phyloP scores from a whole-genome alignment of 1,140 invertebrate species.

The Cepaea nemoralis region DNA sequence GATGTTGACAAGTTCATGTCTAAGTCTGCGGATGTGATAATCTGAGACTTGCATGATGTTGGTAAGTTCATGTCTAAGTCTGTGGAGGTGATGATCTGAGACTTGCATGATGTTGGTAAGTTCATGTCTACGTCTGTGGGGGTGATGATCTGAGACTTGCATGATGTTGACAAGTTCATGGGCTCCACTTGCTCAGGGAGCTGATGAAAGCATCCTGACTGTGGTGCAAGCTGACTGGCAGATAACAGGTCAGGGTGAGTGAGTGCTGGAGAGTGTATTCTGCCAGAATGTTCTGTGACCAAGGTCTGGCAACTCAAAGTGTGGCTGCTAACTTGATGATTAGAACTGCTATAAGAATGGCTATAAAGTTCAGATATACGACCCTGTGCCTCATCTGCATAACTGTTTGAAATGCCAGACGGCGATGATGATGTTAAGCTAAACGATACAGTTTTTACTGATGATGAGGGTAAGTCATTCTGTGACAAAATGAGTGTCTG shows the following conservation, averaged over 20 bases:
- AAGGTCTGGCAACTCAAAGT: background rate
- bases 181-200: slow-evolving; percentile 35
- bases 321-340: background rate
- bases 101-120: slow-evolving; percentile 30
- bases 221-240: background rate
- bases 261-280: background rate
- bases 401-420: background rate
- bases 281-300: background rate
- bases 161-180: slow-evolving; percentile 36
- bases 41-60: too few relatives aligned
- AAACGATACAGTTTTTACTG: background rate
- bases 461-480: background rate
- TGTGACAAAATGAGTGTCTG: background rate
- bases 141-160: background rate
- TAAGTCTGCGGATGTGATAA: too few relatives aligned
- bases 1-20: too few relatives aligned
- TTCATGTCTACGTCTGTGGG: slow-evolving; percentile 17
- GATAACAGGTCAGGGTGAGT: background rate
- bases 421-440: background rate
- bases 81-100: background rate
- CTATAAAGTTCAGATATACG: background rate
- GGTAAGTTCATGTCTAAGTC: too few relatives aligned
- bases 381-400: background rate
- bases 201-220: background rate
- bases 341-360: background rate